These are phyloP conservation scores for Gastracanthus pulcherrimus DNA, from an alignment of 2,888 invertebrate genomes.

Conservation along the genomic window DNA sequence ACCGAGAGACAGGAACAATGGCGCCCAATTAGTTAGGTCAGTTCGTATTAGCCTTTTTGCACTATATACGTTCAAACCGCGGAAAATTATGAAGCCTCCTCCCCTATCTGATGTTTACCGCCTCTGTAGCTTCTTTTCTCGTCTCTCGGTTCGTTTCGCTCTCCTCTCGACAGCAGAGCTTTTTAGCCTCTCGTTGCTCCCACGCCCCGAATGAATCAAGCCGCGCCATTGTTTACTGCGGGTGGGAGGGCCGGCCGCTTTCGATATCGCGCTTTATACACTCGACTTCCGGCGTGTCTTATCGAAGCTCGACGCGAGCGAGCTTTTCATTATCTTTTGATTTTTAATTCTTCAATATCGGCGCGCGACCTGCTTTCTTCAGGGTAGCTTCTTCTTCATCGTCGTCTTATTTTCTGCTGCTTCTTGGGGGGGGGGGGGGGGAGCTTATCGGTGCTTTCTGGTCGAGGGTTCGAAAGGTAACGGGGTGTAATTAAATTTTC, in stretches of 20 bases:
- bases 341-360: not conserved
- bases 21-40: conserved; percentile 6
- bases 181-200: not conserved
- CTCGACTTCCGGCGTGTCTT: conserved; percentile 25
- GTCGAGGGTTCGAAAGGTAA: not conserved
- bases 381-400: no score
- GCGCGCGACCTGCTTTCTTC: not conserved
- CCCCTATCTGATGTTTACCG: conserved; percentile 10
- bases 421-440: no score
- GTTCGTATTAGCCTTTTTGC: not conserved
- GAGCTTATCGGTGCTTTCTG: not conserved
- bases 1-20: not conserved
- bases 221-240: conserved; percentile 32
- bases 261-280: conserved; percentile 9
- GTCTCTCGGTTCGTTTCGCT: not conserved
- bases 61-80: not conserved
- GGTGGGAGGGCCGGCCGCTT: no score
- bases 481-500: conserved; percentile 40
- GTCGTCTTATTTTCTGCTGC: not conserved
- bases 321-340: conserved; percentile 36
- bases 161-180: no score
- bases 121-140: not conserved
- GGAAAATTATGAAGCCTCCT: conserved; percentile 21
- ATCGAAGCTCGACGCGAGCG: conserved; percentile 20
- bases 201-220: conserved; percentile 29